phyloP scores from a whole-genome alignment of 2,888 invertebrate genomes.

The Diabrotica balteata region DNA sequence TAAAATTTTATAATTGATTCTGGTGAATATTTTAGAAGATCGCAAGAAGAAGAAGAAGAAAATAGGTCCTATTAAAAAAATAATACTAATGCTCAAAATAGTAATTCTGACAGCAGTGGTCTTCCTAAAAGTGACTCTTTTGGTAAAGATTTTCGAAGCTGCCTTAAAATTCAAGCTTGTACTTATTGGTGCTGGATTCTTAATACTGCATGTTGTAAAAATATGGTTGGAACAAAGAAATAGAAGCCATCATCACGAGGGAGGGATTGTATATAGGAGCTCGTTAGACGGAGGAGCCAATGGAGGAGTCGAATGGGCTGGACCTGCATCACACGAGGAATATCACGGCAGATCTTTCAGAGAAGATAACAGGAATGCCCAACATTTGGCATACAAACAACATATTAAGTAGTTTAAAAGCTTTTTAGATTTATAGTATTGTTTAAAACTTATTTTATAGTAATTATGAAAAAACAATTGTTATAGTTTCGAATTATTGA shows the following conservation, averaged over 20 bases:
- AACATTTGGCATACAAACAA: constrained; percentile 28
- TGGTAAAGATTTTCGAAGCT: constrained; percentile 76
- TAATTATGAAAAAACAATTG: too few species aligned
- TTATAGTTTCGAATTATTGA: too few species aligned
- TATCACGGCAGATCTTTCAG: constrained; percentile 34
- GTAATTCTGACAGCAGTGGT: constrained; percentile 40
- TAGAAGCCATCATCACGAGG: constrained; percentile 65
- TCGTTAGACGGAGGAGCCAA: constrained; percentile 34
- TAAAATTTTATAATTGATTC: constrained; percentile 49
- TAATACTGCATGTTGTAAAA: constrained; percentile 73
- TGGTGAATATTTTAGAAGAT: constrained; percentile 35
- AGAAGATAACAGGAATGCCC: constrained; percentile 21
- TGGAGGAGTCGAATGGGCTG: constrained; percentile 32
- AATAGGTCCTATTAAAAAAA: constrained; percentile 41
- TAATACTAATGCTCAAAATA: constrained; percentile 39
- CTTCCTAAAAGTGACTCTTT: constrained; percentile 53
- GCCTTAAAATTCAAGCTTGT: constrained; percentile 82
- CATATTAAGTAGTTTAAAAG: constrained; percentile 3
- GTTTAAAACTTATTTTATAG: too few species aligned
- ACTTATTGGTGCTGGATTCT: constrained; percentile 72
- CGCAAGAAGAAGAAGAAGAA: constrained; percentile 43
- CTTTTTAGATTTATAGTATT: neutral
- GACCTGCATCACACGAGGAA: constrained; percentile 29
- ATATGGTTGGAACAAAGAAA: constrained; percentile 74
- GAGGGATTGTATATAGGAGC: constrained; percentile 41